Evolutionary conservation across 2,888 invertebrate species (phyloP).

Genomic region (Pollenia labialis): DNA sequence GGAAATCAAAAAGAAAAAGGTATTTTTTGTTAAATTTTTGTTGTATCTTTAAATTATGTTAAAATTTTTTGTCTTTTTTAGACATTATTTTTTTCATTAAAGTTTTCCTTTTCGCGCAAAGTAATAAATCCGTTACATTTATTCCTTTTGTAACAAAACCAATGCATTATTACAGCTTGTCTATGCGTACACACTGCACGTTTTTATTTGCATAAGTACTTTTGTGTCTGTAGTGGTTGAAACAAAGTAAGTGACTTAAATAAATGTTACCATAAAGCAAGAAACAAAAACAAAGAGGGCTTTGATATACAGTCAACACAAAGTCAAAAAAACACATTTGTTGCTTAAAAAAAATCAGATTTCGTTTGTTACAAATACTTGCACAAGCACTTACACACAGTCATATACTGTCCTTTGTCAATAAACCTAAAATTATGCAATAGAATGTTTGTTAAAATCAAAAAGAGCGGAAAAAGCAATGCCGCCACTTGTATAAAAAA

Average conservation of each 20-base stretch:
- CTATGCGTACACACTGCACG: neutral
- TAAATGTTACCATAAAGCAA: slow-evolving; percentile 7
- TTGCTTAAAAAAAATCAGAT: neutral
- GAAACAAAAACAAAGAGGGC: slow-evolving; percentile 14
- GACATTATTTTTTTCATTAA: neutral
- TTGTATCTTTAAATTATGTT: too few species aligned
- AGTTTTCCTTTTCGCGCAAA: neutral
- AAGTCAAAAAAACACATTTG: slow-evolving; percentile 13
- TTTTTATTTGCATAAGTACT: slow-evolving; percentile 9
- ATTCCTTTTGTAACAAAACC: neutral
- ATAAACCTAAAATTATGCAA: slow-evolving; percentile 71
- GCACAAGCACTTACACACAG: neutral
- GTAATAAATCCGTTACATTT: neutral
- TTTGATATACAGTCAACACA: slow-evolving; percentile 9
- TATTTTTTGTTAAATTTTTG: too few species aligned
- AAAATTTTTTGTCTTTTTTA: too few species aligned
- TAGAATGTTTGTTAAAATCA: slow-evolving; percentile 43
- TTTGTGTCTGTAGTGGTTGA: slow-evolving; percentile 15
- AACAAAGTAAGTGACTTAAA: slow-evolving; percentile 58
- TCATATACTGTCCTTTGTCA: slow-evolving; percentile 52
- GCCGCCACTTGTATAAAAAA: slow-evolving; percentile 6
- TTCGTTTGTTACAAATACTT: neutral
- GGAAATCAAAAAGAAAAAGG: too few species aligned
- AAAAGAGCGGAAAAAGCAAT: slow-evolving; percentile 15
- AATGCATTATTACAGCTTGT: neutral